Base-by-base conservation (phyloP, 2,888 invertebrate species). In the Entomobrya multifasciata region DNA sequence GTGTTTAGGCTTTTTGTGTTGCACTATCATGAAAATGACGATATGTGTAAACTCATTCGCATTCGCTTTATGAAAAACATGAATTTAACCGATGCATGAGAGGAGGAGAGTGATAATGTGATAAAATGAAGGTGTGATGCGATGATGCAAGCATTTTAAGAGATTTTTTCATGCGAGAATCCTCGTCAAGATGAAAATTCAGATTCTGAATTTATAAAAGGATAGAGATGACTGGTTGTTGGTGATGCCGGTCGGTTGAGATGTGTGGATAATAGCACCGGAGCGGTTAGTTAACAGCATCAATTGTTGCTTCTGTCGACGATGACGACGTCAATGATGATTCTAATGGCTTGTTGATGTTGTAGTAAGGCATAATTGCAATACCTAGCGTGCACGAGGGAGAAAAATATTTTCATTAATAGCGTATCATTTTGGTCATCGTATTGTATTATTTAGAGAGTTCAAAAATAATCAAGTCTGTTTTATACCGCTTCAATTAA, bases 351-450 rank as follows among this genome's bases (percentile, higher is more conserved):
- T 57, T 62, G 62, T 30, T 47, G 78, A 55, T 76, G 17, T n/a
- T 36, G 74, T n/a, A 36, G 15, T 76, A 55, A 25, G 27, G 74
- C 8, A 3, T 76, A 30, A 36, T 76, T 4, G 36, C 55, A 17
- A 36, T 36, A 8, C 36, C 8, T 36, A 36, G 36, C 41, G 44
- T 27, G 41, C 65, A 67, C 65, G 65, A 67, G 65, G 36, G 65
- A 41, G 41, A 67, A 62, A 76, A 55, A 76, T 76, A 76, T 76
- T 76, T 77, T 77, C 57, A 41, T 77, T 77, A 57, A 22, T 22
- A 77, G 44, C 60, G 25, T 41, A 77, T 60, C 57, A 60, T 77
- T 62, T 77, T 44, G 41, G 41, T 49, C 13, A 36, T 44, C 10
- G 22, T 70, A 2, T 15, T 67, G 20, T 67, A 20, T 20, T 44